A percentile compares a stretch with the other conserved stretches of the same genome.
Conservation (phyloP, 2,113 vertebrate species). For the Oryzias curvinotus region DNA sequence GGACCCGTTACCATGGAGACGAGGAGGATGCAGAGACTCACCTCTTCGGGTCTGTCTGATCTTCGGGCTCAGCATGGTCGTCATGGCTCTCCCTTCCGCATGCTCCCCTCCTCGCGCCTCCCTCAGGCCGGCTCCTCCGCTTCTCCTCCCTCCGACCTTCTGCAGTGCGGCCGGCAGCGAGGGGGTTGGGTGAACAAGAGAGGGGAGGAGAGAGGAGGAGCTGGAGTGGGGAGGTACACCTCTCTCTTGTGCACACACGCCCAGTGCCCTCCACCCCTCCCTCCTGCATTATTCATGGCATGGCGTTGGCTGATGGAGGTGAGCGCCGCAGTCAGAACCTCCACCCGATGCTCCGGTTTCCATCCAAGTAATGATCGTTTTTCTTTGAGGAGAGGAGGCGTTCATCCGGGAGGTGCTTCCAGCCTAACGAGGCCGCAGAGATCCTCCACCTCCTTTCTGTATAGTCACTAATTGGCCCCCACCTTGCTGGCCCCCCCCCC, state of each 20-base stretch:
- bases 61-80: constrained; percentile 91
- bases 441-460: constrained; percentile 43
- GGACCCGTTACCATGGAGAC: constrained; percentile 5
- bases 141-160: constrained; percentile 65
- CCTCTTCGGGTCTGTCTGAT: constrained; percentile 89
- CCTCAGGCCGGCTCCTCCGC: constrained; percentile 42
- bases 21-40: constrained; percentile 55
- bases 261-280: constrained; percentile 61
- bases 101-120: constrained; percentile 53
- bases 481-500: neutral
- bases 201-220: constrained; percentile 62
- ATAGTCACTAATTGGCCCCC: constrained; percentile 31
- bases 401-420: constrained; percentile 56
- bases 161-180: constrained; percentile 66
- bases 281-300: constrained; percentile 74
- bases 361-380: constrained; percentile 2
- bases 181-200: constrained; percentile 60
- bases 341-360: neutral
- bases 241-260: constrained; percentile 33
- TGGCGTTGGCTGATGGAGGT: constrained; percentile 40
- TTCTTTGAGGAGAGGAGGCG: too few relatives aligned
- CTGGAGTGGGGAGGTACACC: constrained; percentile 44
- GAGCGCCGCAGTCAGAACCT: constrained; percentile 3
- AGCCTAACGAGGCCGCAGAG: constrained; percentile 53
- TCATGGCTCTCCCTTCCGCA: constrained; percentile 70